Percentiles rank a stretch among this genome's conserved stretches.
phyloP scores from a whole-genome alignment of 2,888 invertebrate species.

The Stenchaetothrips biformis region DNA sequence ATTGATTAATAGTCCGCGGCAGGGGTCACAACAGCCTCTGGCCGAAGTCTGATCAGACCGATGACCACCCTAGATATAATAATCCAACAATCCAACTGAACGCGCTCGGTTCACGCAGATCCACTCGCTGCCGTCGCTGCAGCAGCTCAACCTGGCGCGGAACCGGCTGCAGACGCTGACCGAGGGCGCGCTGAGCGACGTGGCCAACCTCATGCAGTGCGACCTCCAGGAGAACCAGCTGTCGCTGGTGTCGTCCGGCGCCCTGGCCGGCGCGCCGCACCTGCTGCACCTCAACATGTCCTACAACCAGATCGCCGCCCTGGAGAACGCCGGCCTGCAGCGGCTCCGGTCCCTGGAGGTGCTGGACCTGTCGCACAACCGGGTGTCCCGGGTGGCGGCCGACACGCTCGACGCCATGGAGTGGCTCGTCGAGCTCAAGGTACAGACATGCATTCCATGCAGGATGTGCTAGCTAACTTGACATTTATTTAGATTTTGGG shows the following conservation, averaged over 20 bases:
- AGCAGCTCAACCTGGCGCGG: conserved; percentile 40
- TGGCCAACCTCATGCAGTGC: conserved; percentile 66
- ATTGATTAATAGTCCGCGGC: neutral
- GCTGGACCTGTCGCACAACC: conserved; percentile 77
- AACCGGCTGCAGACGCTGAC: conserved; percentile 53
- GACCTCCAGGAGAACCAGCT: conserved; percentile 77
- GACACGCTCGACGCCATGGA: conserved; percentile 71
- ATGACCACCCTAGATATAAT: no score
- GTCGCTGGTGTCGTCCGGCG: conserved; percentile 64
- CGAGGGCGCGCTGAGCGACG: conserved; percentile 67
- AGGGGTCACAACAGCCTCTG: neutral
- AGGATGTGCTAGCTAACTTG: neutral
- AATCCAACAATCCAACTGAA: no score
- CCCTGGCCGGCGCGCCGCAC: conserved; percentile 72
- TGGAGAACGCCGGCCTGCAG: conserved; percentile 70
- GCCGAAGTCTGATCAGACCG: neutral
- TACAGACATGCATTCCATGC: conserved; percentile 37
- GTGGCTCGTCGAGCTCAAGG: conserved; percentile 79
- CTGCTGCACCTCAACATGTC: conserved; percentile 78
- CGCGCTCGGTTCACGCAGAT: no score
- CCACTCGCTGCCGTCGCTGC: conserved; percentile 41
- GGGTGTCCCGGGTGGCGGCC: conserved; percentile 58
- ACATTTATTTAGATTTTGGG: neutral
- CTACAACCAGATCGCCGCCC: conserved; percentile 66
- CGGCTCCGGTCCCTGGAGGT: conserved; percentile 75